These are phyloP conservation scores for Drosophila takahashii DNA, from an alignment of 1,140 invertebrate species.

Conservation along the genomic window DNA sequence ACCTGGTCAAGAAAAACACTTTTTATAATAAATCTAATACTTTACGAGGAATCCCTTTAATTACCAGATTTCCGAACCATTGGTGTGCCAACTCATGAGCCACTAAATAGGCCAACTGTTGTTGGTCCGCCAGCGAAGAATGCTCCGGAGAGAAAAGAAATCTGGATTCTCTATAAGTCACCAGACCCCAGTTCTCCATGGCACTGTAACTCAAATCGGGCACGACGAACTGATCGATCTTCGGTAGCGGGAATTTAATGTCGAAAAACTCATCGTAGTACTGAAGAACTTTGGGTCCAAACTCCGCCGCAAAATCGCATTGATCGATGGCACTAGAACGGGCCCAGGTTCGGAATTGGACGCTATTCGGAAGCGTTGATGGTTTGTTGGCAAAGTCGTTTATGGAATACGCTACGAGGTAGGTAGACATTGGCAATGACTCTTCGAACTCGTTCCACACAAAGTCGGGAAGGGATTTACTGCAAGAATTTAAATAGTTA, in stretches of 20 bases:
- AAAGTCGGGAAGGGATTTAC: constrained; percentile 86
- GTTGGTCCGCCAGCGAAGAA: constrained; percentile 87
- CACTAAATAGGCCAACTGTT: constrained; percentile 88
- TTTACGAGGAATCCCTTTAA: too few relatives aligned
- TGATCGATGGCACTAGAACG: constrained; percentile 89
- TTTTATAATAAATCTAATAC: too few relatives aligned
- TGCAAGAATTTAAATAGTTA: constrained; percentile 42
- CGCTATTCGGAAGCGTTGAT: constrained; percentile 92
- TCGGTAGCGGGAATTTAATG: constrained; percentile 88
- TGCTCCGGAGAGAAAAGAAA: constrained; percentile 83
- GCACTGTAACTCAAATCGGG: constrained; percentile 91
- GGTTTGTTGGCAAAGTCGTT: constrained; percentile 89
- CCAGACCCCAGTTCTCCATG: constrained; percentile 92
- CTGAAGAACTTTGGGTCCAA: constrained; percentile 86
- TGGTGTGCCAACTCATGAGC: constrained; percentile 93
- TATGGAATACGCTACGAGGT: constrained; percentile 91
- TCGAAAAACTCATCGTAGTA: constrained; percentile 91
- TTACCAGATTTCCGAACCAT: constrained; percentile 91
- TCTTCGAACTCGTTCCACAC: constrained; percentile 88
- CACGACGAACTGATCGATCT: constrained; percentile 91
- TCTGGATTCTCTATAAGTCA: constrained; percentile 80
- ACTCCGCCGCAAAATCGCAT: constrained; percentile 87
- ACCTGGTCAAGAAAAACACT: too few relatives aligned
- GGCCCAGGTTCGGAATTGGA: constrained; percentile 86
- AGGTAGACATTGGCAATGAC: constrained; percentile 93